These are phyloP conservation scores for Nannoperca australis DNA, from an alignment of 2,797 vertebrate genomes.

Conservation along the genomic window DNA sequence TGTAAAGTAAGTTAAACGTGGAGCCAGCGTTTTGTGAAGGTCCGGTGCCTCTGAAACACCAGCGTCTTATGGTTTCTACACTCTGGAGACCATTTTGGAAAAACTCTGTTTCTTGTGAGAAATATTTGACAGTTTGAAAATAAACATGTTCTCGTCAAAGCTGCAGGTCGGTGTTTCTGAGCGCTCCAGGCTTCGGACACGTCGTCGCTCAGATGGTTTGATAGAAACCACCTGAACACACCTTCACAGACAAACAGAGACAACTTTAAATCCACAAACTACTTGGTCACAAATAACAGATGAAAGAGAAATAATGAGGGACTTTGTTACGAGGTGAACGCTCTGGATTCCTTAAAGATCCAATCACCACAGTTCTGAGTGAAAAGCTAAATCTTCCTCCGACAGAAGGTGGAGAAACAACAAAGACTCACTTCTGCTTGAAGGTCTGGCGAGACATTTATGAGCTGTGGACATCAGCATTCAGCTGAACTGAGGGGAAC, in stretches of 20 bases:
- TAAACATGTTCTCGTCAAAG: too few relatives aligned
- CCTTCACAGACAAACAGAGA: too few relatives aligned
- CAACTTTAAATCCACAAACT: neutral
- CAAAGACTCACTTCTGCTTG: neutral
- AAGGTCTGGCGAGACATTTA: neutral
- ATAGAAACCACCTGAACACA: neutral
- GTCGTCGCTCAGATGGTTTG: neutral
- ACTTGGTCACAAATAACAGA: neutral
- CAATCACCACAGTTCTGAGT: neutral
- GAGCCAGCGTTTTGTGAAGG: too few relatives aligned
- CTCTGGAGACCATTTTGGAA: neutral
- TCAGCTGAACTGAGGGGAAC: too few relatives aligned
- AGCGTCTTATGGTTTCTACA: neutral
- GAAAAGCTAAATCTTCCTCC: too few relatives aligned
- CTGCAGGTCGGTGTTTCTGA: too few relatives aligned
- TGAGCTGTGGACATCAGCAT: neutral
- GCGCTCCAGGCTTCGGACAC: neutral
- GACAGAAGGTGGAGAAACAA: neutral
- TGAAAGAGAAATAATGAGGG: too few relatives aligned
- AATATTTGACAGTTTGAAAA: too few relatives aligned
- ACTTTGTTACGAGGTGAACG: neutral
- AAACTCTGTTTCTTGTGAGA: neutral
- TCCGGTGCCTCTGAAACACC: neutral
- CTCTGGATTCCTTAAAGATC: neutral
- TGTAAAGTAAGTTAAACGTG: too few relatives aligned